phyloP scores from a whole-genome alignment of 2,113 vertebrate genomes.

The Lamprotornis superbus region DNA sequence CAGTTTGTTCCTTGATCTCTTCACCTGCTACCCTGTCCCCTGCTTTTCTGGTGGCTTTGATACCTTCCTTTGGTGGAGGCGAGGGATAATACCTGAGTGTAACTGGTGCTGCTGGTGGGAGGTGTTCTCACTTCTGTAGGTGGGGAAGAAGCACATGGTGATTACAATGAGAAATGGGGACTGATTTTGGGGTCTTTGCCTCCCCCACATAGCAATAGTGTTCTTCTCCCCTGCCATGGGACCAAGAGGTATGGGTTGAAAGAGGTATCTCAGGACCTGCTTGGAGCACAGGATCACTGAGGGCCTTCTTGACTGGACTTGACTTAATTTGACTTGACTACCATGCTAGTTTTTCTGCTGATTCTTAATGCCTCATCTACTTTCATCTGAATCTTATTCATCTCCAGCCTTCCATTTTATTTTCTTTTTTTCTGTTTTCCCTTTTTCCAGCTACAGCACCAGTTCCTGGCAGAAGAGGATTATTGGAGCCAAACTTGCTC shows the following conservation, averaged over 20 bases:
- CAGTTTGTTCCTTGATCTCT: background rate
- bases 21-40: background rate
- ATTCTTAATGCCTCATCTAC: background rate
- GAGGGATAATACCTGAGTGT: background rate
- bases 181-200: background rate
- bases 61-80: background rate
- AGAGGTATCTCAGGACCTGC: background rate
- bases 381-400: background rate
- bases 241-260: background rate
- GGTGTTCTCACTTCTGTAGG: background rate
- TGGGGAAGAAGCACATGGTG: background rate
- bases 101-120: background rate
- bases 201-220: background rate
- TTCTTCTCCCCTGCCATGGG: background rate
- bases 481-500: fast-evolving
- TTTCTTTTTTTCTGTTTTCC: background rate
- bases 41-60: background rate
- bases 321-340: background rate
- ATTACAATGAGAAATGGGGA: background rate
- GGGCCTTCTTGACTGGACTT: background rate
- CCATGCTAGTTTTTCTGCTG: background rate
- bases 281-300: background rate
- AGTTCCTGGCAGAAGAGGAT: background rate
- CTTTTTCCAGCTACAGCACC: background rate
- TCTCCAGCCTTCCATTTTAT: background rate